These are phyloP conservation scores for Bergia sp. DNA, from an alignment of 92 coral and sea anemone genomes.

Conservation along the genomic window DNA sequence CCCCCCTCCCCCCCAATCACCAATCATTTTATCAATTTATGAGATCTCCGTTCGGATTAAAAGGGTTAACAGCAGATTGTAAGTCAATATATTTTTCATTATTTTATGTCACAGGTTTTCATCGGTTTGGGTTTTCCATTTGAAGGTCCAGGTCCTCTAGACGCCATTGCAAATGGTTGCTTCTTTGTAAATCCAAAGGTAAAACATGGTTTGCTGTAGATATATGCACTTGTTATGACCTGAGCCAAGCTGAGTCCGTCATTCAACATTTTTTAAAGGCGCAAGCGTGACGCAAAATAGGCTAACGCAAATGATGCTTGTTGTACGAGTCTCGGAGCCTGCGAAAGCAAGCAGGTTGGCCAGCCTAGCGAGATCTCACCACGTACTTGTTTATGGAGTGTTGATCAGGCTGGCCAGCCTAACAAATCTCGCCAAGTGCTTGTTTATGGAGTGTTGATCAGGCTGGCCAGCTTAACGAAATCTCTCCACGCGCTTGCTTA, in stretches of 20 bases:
- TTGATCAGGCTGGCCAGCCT: too few relatives aligned
- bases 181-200: constrained; percentile 96
- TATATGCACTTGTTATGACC: not conserved
- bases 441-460: too few relatives aligned
- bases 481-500: not conserved
- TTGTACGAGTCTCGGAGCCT: too few relatives aligned
- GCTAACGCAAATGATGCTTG: too few relatives aligned
- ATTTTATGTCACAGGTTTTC: constrained; percentile 64
- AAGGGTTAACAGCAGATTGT: not conserved
- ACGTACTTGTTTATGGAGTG: too few relatives aligned
- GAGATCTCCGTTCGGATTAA: too few relatives aligned
- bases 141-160: constrained; percentile 98
- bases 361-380: too few relatives aligned
- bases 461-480: too few relatives aligned
- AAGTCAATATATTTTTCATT: not conserved
- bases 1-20: not conserved
- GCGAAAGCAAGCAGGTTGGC: too few relatives aligned
- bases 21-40: too few relatives aligned
- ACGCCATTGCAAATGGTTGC: constrained; percentile 94
- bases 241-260: not conserved
- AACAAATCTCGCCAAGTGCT: too few relatives aligned
- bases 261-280: not conserved
- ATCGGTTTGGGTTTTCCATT: constrained; percentile 93
- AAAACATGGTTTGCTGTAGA: not conserved
- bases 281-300: not conserved